Conservation (phyloP, 2,797 vertebrate genomes). For the Muraenolepis orangiensis region DNA sequence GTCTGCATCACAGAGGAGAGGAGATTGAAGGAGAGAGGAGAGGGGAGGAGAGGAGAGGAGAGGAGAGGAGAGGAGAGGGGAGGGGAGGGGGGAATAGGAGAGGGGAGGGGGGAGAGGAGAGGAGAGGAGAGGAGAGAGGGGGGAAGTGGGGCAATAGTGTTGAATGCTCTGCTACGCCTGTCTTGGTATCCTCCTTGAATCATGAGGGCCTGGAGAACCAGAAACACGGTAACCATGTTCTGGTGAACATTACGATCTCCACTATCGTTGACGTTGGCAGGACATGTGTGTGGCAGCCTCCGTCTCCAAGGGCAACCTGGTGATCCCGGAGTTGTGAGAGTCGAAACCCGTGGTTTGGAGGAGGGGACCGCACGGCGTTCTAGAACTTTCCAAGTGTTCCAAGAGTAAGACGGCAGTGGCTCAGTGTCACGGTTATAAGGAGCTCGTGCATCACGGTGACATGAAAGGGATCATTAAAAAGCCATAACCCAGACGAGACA, state of each 20-base stretch:
- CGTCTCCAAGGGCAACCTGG: background rate
- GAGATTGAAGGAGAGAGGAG: too few relatives aligned
- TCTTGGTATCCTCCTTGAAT: background rate
- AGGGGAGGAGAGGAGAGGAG: too few relatives aligned
- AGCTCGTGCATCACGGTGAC: background rate
- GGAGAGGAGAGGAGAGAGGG: background rate
- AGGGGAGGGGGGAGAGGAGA: background rate
- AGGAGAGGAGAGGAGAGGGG: too few relatives aligned
- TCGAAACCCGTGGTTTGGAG: background rate
- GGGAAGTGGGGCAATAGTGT: background rate
- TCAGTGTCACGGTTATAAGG: background rate
- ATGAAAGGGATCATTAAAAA: too few relatives aligned
- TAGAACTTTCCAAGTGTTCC: background rate
- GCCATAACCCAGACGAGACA: background rate
- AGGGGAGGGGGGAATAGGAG: too few relatives aligned
- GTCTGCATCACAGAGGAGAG: background rate
- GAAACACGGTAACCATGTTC: background rate
- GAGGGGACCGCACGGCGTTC: background rate
- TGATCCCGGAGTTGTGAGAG: background rate
- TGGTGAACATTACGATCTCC: background rate
- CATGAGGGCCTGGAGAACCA: background rate
- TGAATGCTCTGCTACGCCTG: background rate
- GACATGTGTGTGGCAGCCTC: background rate
- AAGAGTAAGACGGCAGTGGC: background rate
- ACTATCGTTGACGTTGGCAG: background rate